A percentile compares a stretch with the other conserved stretches of the same genome.
Conservation (phyloP, 2,113 vertebrate species). For the Salvelinus namaycush region DNA sequence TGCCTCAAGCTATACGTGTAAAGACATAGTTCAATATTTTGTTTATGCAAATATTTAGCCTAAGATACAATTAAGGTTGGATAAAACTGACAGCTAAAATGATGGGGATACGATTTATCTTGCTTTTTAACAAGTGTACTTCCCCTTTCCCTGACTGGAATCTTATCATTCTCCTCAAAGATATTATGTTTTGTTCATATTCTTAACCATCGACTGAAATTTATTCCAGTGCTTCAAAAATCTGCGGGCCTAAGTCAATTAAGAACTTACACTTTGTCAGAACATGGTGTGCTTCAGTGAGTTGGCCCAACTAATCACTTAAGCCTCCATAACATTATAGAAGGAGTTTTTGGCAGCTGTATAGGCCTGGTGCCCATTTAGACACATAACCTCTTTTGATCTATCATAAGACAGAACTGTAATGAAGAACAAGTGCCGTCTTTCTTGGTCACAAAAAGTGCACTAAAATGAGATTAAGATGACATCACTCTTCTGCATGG, state of each 20-base stretch:
- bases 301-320: neutral
- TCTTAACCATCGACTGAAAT: neutral
- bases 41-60: neutral
- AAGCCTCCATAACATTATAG: no score
- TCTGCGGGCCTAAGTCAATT: neutral
- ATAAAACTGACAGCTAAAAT: neutral
- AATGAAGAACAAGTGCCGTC: conserved; percentile 26
- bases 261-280: neutral
- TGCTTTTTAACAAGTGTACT: neutral
- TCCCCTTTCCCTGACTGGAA: neutral
- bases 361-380: no score
- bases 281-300: neutral
- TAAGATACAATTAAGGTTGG: neutral
- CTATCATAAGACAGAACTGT: conserved; percentile 6
- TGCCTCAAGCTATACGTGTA: neutral
- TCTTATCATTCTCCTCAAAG: neutral
- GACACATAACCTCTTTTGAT: no score
- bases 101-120: neutral
- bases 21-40: neutral
- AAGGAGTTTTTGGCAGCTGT: no score
- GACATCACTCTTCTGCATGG: conserved; percentile 32
- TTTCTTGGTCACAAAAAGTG: conserved; percentile 44
- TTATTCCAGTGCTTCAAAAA: neutral
- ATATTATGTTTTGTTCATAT: neutral
- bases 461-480: conserved; percentile 40